Evolutionary conservation across 2,888 invertebrate genomes (phyloP).

Genomic region (Venusia cambrica): DNA sequence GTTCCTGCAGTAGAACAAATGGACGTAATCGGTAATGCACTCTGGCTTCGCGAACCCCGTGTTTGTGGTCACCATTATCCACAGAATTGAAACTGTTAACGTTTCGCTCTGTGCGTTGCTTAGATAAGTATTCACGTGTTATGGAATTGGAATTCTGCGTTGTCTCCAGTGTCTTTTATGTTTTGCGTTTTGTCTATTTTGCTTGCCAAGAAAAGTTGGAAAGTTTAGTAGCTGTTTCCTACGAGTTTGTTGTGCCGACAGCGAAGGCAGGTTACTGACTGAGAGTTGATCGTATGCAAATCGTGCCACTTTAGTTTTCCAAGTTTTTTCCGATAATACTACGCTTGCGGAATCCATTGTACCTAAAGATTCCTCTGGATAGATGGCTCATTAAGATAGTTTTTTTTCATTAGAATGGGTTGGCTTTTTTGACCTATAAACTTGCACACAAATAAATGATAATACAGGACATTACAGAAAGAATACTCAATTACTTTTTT

Average conservation of each 20-base stretch:
- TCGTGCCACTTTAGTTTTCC: too few relatives aligned
- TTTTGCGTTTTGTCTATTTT: slow-evolving; percentile 20
- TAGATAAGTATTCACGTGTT: slow-evolving; percentile 27
- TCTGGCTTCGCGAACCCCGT: slow-evolving; percentile 38
- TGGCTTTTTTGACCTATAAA: too few relatives aligned
- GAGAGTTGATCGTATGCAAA: slow-evolving; percentile 9
- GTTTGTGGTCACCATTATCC: slow-evolving; percentile 47
- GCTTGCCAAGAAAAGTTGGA: slow-evolving; percentile 25
- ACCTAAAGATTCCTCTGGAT: too few relatives aligned
- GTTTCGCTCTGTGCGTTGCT: slow-evolving; percentile 37
- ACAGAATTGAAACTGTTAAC: slow-evolving; percentile 49
- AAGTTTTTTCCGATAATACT: too few relatives aligned
- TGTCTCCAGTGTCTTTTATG: slow-evolving; percentile 4
- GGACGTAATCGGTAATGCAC: slow-evolving; percentile 41
- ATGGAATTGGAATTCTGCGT: slow-evolving; percentile 3
- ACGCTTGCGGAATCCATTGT: too few relatives aligned
- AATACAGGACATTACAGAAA: too few relatives aligned
- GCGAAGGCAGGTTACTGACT: slow-evolving; percentile 16
- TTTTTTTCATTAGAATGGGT: too few relatives aligned
- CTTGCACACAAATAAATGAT: too few relatives aligned
- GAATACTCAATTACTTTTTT: too few relatives aligned
- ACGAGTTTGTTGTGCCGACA: slow-evolving; percentile 15
- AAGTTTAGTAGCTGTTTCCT: slow-evolving; percentile 23
- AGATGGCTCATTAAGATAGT: too few relatives aligned
- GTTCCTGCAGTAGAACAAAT: slow-evolving; percentile 25